Evolutionary conservation across 1,140 invertebrate genomes (phyloP), one percentile per base, ranked within the genome.

Genomic region (Phymastichus coffea): DNA sequence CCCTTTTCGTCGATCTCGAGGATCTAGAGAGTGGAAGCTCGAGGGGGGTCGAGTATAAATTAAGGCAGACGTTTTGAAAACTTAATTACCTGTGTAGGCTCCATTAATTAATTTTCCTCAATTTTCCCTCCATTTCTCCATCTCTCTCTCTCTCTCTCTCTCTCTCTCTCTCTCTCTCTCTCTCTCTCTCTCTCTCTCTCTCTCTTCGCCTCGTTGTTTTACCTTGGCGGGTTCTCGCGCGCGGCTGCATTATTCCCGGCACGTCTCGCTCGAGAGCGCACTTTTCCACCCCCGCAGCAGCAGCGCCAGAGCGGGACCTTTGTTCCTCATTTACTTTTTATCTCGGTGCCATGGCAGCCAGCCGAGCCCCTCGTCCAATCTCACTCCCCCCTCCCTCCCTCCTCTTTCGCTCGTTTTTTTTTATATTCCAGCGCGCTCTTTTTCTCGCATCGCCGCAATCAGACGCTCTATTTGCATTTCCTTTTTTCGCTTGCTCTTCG

Each of bases 241-340:
- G 71, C 67, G 66, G 66, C 66, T 69, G 68, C 73, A 76, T 78
- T 77, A 79, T 79, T 78, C 77, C 66, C 67, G 66, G 75, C 77
- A 78, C 76, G 76, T 79, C 74, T 73, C 64, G 64, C 66, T 59
- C 64, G 65, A 66, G 57, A 66, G 65, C 64, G 60, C 66, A 46
- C 66, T n/a, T n/a, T 66, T 67, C 63, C 66, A 66, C 56, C 51
- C 55, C 35, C 56, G 12, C 38, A 38, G 43, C 51, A 57, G n/a
- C n/a, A 68, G 69, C 66, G 62, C 64, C n/a, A n/a, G n/a, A n/a
- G 49, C 63, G 68, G 64, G 66, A 71, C 69, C 72, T 75, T 77
- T 76, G 74, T 76, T 77, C 73, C 73, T 78, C 74, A 75, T 77
- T 77, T 77, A 77, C 71, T 77, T 79, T 79, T 77, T 77, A 74